Evolutionary conservation across 2,797 vertebrate genomes (phyloP), one percentile per base, ranked within the genome.

Genomic region (Brachymystax lenok): DNA sequence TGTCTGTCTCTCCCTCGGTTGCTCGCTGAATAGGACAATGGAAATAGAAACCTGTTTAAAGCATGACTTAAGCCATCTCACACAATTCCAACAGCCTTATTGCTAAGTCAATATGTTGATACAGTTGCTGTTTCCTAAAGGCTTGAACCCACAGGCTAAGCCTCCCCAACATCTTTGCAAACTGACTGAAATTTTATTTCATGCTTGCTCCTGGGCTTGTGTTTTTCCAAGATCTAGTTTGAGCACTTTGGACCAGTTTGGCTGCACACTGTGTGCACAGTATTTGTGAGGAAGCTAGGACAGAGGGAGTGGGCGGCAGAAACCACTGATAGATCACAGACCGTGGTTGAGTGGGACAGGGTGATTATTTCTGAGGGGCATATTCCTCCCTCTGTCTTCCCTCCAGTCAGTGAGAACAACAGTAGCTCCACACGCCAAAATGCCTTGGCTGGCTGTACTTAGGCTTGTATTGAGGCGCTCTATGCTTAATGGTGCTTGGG

Each of bases 321-420:
- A 76, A 82, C 74, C 46, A 28, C 80, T 76, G 86, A 89, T 82
- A 85, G 87, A 85, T 73, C 81, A 85, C 76, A n/a, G 63, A 70
- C 75, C 80, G 84, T 84, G 86, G 80, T 79, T 79, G 82, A 83
- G 73, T 52, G 74, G 71, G 76, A 81, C 27, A 69, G 75, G 78
- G 70, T 76, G 83, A 88, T 89, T 88, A 87, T 88, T 86, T 83
- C 74, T 75, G 77, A 88, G 16, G 3, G 40, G 40, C 40, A 46
- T 46, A 46, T 46, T 46, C 40, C 40, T 46, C 40, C 2, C 40
- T 46, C 40, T 46, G 40, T 13, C 40, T 46, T 46, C 40, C 40
- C 40, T 46, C 40, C 40, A 46, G 10, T 13, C 40, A 46, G 40
- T 12, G 40, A 46, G 40, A 46, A 46, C 40, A 46, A 46, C 40